Percentiles rank a stretch among this genome's conserved stretches.
Evolutionary conservation across 2,113 vertebrate genomes (phyloP).

Genomic region (zebrafish (Danio rerio)): GRCz12tu NC_133178.1:35878001-35878500

Average conservation of each 20-base stretch:
- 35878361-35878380: slow-evolving; percentile 29
- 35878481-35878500: background rate
- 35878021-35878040: background rate
- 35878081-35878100: background rate
- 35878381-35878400: slow-evolving; percentile 27
- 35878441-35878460: background rate
- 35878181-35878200: slow-evolving; percentile 21
- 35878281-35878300: slow-evolving; percentile 44
- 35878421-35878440: background rate
- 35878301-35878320: background rate
- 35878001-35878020: background rate
- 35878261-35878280: slow-evolving; percentile 25
- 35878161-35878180: slow-evolving; percentile 24
- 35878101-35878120: background rate
- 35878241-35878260: background rate
- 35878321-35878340: slow-evolving; percentile 35
- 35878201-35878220: slow-evolving; percentile 18
- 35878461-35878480: slow-evolving; percentile 11
- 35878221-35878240: background rate
- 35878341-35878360: slow-evolving; percentile 20
- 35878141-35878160: slow-evolving; percentile 11
- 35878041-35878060: slow-evolving; percentile 7
- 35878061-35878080: background rate
- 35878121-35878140: background rate
- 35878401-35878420: slow-evolving; percentile 15